phyloP scores from a whole-genome alignment of 2,797 vertebrate species.

The Apogon hyalosoma region DNA sequence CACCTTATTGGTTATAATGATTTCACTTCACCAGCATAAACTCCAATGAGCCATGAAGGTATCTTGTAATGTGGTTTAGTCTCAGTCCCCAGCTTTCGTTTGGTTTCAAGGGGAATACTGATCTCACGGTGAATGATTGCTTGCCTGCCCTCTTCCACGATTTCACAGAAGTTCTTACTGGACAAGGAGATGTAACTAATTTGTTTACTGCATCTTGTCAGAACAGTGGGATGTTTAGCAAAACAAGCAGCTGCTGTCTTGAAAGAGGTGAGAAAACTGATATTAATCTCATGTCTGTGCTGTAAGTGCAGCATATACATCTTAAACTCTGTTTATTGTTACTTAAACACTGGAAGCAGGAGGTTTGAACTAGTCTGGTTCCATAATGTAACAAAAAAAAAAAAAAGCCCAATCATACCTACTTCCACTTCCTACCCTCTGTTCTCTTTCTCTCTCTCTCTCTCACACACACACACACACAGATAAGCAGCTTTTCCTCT shows the following conservation, averaged over 20 bases:
- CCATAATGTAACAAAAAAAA: neutral
- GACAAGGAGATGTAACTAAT: slow-evolving; percentile 26
- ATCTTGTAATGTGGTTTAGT: slow-evolving; percentile 80
- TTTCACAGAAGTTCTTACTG: slow-evolving; percentile 31
- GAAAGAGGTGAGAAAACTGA: slow-evolving; percentile 18
- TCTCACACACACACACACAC: too few relatives aligned
- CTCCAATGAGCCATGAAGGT: slow-evolving; percentile 83
- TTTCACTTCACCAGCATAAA: slow-evolving; percentile 83
- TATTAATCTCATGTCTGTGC: slow-evolving; percentile 4
- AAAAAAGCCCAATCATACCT: too few relatives aligned
- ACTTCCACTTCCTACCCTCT: neutral
- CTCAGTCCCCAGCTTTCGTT: slow-evolving; percentile 69
- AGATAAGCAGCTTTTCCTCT: too few relatives aligned
- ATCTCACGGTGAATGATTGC: slow-evolving; percentile 55
- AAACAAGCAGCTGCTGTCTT: slow-evolving; percentile 24
- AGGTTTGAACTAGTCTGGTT: neutral
- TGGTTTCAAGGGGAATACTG: slow-evolving; percentile 79
- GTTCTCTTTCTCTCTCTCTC: too few relatives aligned
- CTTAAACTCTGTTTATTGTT: neutral
- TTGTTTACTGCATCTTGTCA: slow-evolving; percentile 16
- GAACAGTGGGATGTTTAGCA: neutral
- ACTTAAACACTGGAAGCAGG: slow-evolving; percentile 4
- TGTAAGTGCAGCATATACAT: too few relatives aligned
- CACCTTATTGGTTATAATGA: slow-evolving; percentile 88
- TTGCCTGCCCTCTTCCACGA: slow-evolving; percentile 34